Percentiles rank a stretch among this genome's conserved stretches.
phyloP scores from a whole-genome alignment of 2,113 vertebrate genomes.

The Irena cyanogastra region DNA sequence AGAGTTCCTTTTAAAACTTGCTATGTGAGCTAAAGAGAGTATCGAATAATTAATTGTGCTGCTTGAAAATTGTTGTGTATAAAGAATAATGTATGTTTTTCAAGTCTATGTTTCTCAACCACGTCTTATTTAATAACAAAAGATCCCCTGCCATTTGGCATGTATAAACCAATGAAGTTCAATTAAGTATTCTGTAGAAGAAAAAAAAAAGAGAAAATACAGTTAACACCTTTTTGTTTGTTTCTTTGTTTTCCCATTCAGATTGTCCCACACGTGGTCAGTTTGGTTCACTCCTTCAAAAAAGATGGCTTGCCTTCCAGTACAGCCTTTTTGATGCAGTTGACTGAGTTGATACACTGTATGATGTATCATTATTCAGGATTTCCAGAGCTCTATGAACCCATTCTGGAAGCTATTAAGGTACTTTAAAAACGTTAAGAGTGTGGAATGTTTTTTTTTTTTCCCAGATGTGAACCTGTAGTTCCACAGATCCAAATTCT shows the following conservation, averaged over 20 bases:
- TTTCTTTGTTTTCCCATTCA: constrained; percentile 48
- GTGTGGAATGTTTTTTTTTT: background rate
- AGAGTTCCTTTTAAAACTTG: background rate
- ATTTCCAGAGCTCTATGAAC: constrained; percentile 97
- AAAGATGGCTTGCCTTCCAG: constrained; percentile 86
- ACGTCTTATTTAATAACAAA: background rate
- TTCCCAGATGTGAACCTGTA: background rate
- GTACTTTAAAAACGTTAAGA: constrained; percentile 64
- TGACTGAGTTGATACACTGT: constrained; percentile 91
- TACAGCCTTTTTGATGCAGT: constrained; percentile 85
- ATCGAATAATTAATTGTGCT: background rate
- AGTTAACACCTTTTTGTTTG: background rate
- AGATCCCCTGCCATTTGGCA: background rate
- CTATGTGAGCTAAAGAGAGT: background rate
- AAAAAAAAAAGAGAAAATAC: background rate
- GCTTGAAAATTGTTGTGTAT: background rate
- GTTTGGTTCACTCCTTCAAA: constrained; percentile 84
- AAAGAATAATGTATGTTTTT: background rate
- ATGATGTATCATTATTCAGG: constrained; percentile 99
- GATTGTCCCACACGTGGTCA: constrained; percentile 88
- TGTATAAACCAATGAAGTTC: background rate
- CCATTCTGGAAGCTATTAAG: constrained; percentile 92
- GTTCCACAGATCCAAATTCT: background rate
- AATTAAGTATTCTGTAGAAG: background rate
- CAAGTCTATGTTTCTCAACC: background rate